A percentile compares a stretch with the other conserved stretches of the same genome.
Evolutionary conservation across 2,113 vertebrate genomes (phyloP).

Genomic region (Columbina picui): DNA sequence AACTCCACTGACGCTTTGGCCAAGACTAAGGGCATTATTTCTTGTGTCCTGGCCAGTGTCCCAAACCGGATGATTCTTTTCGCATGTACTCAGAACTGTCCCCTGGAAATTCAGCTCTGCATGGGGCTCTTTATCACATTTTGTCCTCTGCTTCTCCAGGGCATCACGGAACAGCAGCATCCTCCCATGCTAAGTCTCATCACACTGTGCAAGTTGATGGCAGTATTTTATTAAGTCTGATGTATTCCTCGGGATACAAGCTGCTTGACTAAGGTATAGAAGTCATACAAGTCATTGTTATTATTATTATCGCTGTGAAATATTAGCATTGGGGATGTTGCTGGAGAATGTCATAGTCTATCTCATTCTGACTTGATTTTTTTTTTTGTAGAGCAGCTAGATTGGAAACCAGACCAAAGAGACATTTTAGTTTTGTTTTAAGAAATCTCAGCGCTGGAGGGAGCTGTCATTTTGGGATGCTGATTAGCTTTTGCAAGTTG

Average conservation of each 20-base stretch:
- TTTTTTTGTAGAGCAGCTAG: background rate
- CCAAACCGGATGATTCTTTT: background rate
- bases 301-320: background rate
- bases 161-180: background rate
- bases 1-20: background rate
- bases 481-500: constrained; percentile 49
- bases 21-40: constrained; percentile 6
- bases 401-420: background rate
- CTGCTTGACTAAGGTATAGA: background rate
- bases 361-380: background rate
- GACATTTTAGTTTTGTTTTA: background rate
- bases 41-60: background rate
- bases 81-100: background rate
- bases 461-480: constrained; percentile 51
- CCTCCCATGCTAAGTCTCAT: background rate
- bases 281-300: background rate
- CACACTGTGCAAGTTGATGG: background rate
- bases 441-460: background rate
- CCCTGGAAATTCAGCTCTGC: background rate
- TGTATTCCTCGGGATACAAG: constrained; percentile 15
- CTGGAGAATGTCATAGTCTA: background rate
- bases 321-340: background rate
- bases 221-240: constrained; percentile 17
- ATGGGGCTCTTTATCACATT: background rate
- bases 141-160: constrained; percentile 31